phyloP scores from a whole-genome alignment of 2,113 vertebrate genomes.

The Stegostoma tigrinum region DNA sequence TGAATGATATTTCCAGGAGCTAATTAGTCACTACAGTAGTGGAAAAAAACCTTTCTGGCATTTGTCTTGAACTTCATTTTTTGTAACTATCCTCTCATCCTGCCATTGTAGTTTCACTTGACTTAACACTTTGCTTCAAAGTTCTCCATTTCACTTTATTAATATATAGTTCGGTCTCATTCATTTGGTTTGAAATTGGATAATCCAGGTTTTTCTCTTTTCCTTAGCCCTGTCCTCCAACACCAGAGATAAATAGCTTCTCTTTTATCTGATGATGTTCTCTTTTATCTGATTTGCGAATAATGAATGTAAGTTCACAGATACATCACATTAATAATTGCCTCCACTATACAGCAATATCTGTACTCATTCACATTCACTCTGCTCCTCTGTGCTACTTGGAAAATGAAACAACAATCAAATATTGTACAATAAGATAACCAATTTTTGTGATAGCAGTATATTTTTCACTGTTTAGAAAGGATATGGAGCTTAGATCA shows the following conservation, averaged over 20 bases:
- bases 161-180: background rate
- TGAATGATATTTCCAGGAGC: background rate
- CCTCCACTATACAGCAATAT: background rate
- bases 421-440: background rate
- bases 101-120: background rate
- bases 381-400: background rate
- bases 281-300: background rate
- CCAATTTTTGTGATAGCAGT: background rate
- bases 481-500: background rate
- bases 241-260: background rate
- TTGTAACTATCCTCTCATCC: background rate
- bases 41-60: background rate
- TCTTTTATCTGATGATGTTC: background rate
- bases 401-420: background rate
- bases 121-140: background rate
- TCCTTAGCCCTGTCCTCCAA: background rate
- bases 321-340: background rate
- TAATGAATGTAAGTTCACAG: background rate
- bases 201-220: background rate
- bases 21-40: background rate
- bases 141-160: background rate
- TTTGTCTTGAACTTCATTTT: background rate
- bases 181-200: background rate
- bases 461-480: background rate
- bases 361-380: background rate